Base-by-base conservation (phyloP, 53 echinoderm and acorn worm genomes). In the Stichopus horrens region DNA sequence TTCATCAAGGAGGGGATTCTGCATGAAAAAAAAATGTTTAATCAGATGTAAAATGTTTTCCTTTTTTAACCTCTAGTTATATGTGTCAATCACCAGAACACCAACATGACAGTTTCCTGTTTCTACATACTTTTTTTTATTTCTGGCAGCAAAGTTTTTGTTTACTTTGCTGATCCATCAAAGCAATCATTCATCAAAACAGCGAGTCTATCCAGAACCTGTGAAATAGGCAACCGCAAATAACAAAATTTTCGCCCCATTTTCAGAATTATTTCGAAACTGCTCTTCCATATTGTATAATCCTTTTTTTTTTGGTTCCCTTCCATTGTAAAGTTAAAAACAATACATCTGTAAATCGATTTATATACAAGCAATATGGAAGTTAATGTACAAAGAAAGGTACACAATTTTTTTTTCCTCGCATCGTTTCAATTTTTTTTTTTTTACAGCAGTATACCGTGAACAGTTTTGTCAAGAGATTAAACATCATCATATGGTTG, bases 361-460 rank as follows among this genome's bases (percentile, higher is more conserved):
- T 56, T 81, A 81, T 81, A 81, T 81, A 81, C 81, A 81, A 81
- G 81, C 81, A 77, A 71, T 81, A 81, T 81, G 55, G 20, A 58
- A 81, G 56, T 56, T 56, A 54, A 56, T 81, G 81, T 81, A 81
- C 81, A 81, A 54, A 54, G 22, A 56, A 23, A 57, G 71, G 81
- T 54, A 57, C 81, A 81, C 81, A 81, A 19, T 56, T 71, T 63
- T 63, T 37, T 63, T 63, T 63, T 13, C 11, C 0, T 63, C 16
- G 4, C 16, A 13, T 63, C 0, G 63, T 63, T 63, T 10, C 11
- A 63, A 16, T 63, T 63, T 63, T 37, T 37, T 37, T 37, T 63
- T 81, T 57, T 81, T 81, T 21, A 81, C 81, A 56, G 23, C 81
- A 57, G 81, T 81, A 58, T 81, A 79, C 81, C 56, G 57, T 56